A percentile compares a stretch with the other conserved stretches of the same genome.
Conservation (phyloP, 2,113 vertebrate genomes). For the Engystomops pustulosus region DNA sequence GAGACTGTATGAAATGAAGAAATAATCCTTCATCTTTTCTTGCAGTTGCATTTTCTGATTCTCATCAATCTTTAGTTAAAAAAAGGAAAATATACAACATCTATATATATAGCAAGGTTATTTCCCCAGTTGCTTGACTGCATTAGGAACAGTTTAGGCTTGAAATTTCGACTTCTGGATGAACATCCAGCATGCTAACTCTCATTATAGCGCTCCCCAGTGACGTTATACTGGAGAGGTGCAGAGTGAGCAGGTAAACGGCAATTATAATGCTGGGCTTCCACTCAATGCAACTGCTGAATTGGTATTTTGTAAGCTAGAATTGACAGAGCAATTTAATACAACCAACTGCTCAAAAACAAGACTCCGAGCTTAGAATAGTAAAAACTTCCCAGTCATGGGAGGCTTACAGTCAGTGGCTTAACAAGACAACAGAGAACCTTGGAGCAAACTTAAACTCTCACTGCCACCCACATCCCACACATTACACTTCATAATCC, state of each 20-base stretch:
- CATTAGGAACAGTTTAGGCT: conserved; percentile 27
- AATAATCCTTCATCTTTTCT: background rate
- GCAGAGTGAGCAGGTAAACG: conserved; percentile 20
- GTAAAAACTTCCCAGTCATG: background rate
- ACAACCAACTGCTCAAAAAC: background rate
- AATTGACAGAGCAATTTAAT: conserved; percentile 1
- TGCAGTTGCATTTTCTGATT: conserved; percentile 17
- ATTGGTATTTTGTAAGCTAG: conserved; percentile 19
- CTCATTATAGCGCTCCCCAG: conserved; percentile 47
- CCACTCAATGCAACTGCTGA: conserved; percentile 10
- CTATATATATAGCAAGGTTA: conserved; percentile 31
- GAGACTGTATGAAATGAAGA: background rate
- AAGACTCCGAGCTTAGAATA: background rate
- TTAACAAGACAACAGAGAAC: too few relatives aligned
- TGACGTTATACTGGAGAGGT: background rate
- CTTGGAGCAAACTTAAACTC: too few relatives aligned
- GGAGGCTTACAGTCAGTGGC: background rate
- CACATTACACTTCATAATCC: too few relatives aligned
- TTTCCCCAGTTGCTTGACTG: conserved; percentile 40
- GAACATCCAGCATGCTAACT: conserved; percentile 36
- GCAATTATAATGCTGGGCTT: conserved; percentile 2
- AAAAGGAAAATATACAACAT: background rate
- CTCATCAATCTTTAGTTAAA: background rate
- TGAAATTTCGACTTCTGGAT: conserved; percentile 30
- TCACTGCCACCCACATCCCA: too few relatives aligned